Percentiles rank a stretch among this genome's conserved stretches.
phyloP scores from a whole-genome alignment of 2,797 vertebrate species.

The Pterois miles region DNA sequence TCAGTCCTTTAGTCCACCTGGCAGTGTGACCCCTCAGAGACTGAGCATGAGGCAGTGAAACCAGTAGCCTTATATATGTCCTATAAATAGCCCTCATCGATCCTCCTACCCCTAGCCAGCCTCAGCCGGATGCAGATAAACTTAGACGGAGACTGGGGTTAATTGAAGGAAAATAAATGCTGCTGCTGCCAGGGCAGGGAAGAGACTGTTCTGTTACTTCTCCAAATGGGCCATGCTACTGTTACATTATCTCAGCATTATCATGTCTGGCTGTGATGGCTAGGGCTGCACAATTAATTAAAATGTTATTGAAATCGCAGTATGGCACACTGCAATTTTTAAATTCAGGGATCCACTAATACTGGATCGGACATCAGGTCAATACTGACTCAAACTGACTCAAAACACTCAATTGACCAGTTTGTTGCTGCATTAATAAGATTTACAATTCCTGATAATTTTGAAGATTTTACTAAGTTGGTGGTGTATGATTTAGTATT shows the following conservation, averaged over 20 bases:
- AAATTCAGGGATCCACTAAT: too few species aligned
- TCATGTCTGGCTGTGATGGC: neutral
- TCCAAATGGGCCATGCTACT: neutral
- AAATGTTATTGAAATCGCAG: too few species aligned
- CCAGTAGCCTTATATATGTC: conserved; percentile 38
- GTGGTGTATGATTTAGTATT: fast-evolving
- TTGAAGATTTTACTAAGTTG: too few species aligned
- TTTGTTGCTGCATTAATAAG: fast-evolving
- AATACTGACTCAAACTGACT: too few species aligned
- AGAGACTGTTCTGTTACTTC: conserved; percentile 5
- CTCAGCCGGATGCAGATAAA: conserved; percentile 40
- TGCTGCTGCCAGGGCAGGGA: neutral
- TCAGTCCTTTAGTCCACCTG: neutral
- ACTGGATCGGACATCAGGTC: too few species aligned
- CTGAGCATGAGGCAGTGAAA: conserved; percentile 39
- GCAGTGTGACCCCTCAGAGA: conserved; percentile 7
- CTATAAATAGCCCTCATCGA: conserved; percentile 77
- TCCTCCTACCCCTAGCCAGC: conserved; percentile 9
- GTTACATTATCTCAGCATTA: neutral
- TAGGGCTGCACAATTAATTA: too few species aligned
- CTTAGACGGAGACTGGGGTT: conserved; percentile 42
- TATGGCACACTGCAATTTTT: too few species aligned
- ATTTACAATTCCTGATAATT: fast-evolving
- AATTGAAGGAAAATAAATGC: conserved; percentile 55
- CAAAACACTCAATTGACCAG: too few species aligned